A percentile compares a stretch with the other conserved stretches of the same genome.
These are phyloP conservation scores for Tretioscincus oriximinensis DNA, from an alignment of 2,113 vertebrate species.

Conservation along the genomic window DNA sequence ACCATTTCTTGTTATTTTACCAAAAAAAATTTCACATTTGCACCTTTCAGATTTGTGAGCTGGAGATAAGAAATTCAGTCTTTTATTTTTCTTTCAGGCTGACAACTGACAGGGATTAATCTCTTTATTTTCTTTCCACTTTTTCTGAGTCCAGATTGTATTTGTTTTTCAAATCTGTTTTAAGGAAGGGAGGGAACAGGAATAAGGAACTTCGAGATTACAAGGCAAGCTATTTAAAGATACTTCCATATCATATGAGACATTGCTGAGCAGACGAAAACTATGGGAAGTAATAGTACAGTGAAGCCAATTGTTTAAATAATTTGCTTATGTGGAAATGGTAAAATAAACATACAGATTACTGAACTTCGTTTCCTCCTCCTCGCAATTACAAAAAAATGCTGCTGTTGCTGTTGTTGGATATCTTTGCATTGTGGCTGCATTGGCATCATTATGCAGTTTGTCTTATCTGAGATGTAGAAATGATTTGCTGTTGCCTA, in stretches of 20 bases:
- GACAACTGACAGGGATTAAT: conserved; percentile 25
- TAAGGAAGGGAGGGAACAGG: conserved; percentile 35
- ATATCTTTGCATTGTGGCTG: too few relatives aligned
- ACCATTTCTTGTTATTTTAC: not conserved
- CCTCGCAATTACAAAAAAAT: too few relatives aligned
- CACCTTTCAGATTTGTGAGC: not conserved
- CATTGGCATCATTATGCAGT: too few relatives aligned
- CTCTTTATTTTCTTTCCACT: conserved; percentile 1
- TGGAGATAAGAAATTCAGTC: not conserved
- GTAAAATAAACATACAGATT: conserved; percentile 35
- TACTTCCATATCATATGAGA: conserved; percentile 26
- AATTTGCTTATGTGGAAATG: conserved; percentile 55
- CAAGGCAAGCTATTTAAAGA: conserved; percentile 52
- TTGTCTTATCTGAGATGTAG: too few relatives aligned
- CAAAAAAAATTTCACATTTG: not conserved
- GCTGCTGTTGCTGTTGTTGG: too few relatives aligned
- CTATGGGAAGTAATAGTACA: not conserved
- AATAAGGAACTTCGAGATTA: conserved; percentile 48
- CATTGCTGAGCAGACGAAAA: conserved; percentile 38
- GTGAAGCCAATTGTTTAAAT: conserved; percentile 58
- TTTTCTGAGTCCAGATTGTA: conserved; percentile 43
- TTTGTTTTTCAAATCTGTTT: conserved; percentile 51
- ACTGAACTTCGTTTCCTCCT: not conserved
- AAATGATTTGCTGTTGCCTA: too few relatives aligned
- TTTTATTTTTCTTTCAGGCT: not conserved